A percentile compares a stretch with the other conserved stretches of the same genome.
phyloP scores from a whole-genome alignment of 2,797 vertebrate genomes.

The Hypotaenidia philippensis region DNA sequence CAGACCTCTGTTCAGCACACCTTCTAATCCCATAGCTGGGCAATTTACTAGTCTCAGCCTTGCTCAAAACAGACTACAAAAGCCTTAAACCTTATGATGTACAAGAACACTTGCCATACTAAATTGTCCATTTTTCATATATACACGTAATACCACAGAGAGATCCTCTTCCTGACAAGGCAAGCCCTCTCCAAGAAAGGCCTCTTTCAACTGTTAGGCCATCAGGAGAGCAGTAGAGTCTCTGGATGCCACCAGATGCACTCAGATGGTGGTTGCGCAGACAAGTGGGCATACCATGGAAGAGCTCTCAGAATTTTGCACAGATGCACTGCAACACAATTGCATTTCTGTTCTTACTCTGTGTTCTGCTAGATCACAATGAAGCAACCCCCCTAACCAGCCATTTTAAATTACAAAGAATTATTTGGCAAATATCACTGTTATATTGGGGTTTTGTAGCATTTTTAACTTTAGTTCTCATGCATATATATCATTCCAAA shows the following conservation, averaged over 20 bases:
- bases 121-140: background rate
- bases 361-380: background rate
- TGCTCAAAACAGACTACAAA: background rate
- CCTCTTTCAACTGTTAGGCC: background rate
- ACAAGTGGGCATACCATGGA: fast-evolving
- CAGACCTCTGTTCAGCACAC: background rate
- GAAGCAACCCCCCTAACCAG: background rate
- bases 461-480: background rate
- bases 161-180: background rate
- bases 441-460: background rate
- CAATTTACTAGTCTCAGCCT: background rate
- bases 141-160: no score
- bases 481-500: background rate
- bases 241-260: background rate
- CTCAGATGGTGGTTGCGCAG: background rate
- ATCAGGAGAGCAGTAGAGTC: background rate
- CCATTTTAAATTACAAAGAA: background rate
- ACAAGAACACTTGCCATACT: background rate
- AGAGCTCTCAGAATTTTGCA: background rate
- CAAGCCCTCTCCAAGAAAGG: background rate
- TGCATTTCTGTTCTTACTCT: background rate
- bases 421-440: background rate
- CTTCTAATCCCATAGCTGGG: background rate
- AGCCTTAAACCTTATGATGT: fast-evolving
- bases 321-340: background rate